Percentiles rank a stretch among this genome's conserved stretches.
These are phyloP conservation scores for Pachymerium ferrugineum DNA, from an alignment of 2,888 invertebrate species.

Conservation along the genomic window DNA sequence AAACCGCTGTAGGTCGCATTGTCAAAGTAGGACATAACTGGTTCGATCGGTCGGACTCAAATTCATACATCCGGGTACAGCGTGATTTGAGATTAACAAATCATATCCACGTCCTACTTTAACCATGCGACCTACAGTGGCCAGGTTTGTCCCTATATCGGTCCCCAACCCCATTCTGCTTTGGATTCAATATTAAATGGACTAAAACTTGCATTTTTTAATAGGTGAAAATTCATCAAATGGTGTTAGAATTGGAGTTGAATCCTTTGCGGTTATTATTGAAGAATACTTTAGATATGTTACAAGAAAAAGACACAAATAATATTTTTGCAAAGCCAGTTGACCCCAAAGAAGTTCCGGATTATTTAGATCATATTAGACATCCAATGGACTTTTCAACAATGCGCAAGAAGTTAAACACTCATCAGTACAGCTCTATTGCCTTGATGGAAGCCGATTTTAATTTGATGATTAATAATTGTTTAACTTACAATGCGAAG, in stretches of 20 bases:
- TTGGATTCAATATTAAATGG: background rate
- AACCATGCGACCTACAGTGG: too few relatives aligned
- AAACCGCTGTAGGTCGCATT: background rate
- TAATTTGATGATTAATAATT: constrained; percentile 92
- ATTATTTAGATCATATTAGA: constrained; percentile 77
- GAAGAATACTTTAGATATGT: constrained; percentile 66
- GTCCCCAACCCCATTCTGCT: too few relatives aligned
- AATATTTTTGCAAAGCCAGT: constrained; percentile 92
- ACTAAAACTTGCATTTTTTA: background rate
- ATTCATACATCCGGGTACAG: too few relatives aligned
- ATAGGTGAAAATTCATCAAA: constrained; percentile 62
- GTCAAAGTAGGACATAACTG: background rate
- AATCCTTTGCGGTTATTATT: constrained; percentile 76
- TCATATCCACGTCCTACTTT: too few relatives aligned
- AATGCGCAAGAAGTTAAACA: constrained; percentile 61
- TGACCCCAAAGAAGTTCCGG: constrained; percentile 63
- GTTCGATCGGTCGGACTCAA: background rate
- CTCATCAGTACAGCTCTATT: constrained; percentile 59
- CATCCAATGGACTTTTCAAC: constrained; percentile 85
- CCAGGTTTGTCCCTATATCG: too few relatives aligned
- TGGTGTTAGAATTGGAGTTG: constrained; percentile 63
- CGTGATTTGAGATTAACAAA: too few relatives aligned
- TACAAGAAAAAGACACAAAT: constrained; percentile 71
- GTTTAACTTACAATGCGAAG: constrained; percentile 88
- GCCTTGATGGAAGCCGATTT: constrained; percentile 83